Percentiles rank a stretch among this genome's conserved stretches.
These are phyloP conservation scores for Acanthurus lineatus DNA, from an alignment of 2,797 vertebrate genomes.

Conservation along the genomic window DNA sequence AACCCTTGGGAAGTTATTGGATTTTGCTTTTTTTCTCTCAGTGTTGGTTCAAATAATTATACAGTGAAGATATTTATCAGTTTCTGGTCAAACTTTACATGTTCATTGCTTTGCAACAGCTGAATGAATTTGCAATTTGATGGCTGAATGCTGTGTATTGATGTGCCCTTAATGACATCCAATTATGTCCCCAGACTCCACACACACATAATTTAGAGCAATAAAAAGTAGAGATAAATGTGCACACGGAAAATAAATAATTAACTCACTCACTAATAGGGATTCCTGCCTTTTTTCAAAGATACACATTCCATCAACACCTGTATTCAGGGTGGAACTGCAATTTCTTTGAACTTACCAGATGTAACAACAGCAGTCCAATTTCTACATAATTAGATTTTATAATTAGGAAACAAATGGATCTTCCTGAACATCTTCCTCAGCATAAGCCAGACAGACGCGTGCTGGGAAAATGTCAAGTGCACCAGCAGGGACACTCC, in stretches of 20 bases:
- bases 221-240: neutral
- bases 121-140: slow-evolving; percentile 5
- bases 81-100: slow-evolving; percentile 14
- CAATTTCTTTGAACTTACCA: slow-evolving; percentile 33
- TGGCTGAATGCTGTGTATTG: slow-evolving; percentile 28
- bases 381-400: slow-evolving; percentile 64
- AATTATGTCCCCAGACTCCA: slow-evolving; percentile 7
- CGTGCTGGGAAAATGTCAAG: slow-evolving; percentile 57
- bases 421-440: slow-evolving; percentile 48
- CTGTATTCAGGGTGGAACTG: slow-evolving; percentile 31
- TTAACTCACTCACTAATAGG: slow-evolving; percentile 11
- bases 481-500: slow-evolving; percentile 50
- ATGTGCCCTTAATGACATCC: slow-evolving; percentile 17
- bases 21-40: slow-evolving; percentile 12
- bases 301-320: slow-evolving; percentile 34
- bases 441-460: slow-evolving; percentile 34
- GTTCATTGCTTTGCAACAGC: slow-evolving; percentile 10
- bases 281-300: slow-evolving; percentile 22
- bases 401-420: slow-evolving; percentile 64
- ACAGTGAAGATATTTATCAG: slow-evolving; percentile 34
- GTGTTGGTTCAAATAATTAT: slow-evolving; percentile 35
- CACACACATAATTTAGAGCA: slow-evolving; percentile 17
- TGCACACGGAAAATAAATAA: slow-evolving; percentile 7
- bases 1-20: slow-evolving; percentile 45
- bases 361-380: slow-evolving; percentile 42